Evolutionary conservation across 2,113 vertebrate genomes (phyloP), one percentile per base, ranked within the genome.

Genomic region (Vombatus ursinus): DNA sequence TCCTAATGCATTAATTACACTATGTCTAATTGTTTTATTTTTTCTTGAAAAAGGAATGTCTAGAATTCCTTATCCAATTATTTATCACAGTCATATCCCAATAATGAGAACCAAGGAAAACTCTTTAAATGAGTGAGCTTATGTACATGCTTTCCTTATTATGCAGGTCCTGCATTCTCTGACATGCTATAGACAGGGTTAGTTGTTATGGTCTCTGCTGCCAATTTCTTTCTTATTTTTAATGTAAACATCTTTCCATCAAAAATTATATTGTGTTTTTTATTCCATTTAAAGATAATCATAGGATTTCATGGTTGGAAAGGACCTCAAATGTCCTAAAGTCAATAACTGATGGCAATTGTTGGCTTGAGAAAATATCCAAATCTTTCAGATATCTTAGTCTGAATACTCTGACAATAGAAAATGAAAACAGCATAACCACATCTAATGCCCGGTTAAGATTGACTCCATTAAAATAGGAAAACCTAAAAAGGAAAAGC

Each of bases 1-100:
- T 52, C 47, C 47, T 84, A 95, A 84, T 92, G 51, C 19, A 93
- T 92, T 93, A 89, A 93, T 93, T 91, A 95, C 8, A 90, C 24
- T 28, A 92, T 89, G 90, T 92, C 91, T 52, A 95, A 22, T 92
- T 61, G 28, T 91, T 91, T 68, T 44, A n/a, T 12, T 52, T 89
- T 93, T 54, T 93, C 37, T 44, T 93, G 84, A 97, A 96, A 91
- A 92, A 96, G 96, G 25, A 2, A 6, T 52, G 48, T 93, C 97
- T 96, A 53, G 53, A 97, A 96, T 68, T 93, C 47, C 94, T 49
- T 90, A 48, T 91, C n/a, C 93, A 97, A 84, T 89, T 47, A 53
- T 93, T 57, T 95, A 37, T 68, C 31, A 37, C 93, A 95, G 93
- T 95, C 94, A 97, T n/a, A 97, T 37, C 77, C 91, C 92, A 91